A percentile compares a stretch with the other conserved stretches of the same genome.
These are phyloP conservation scores for Drosophila ustulata DNA, from an alignment of 2,888 invertebrate genomes.

Conservation along the genomic window DNA sequence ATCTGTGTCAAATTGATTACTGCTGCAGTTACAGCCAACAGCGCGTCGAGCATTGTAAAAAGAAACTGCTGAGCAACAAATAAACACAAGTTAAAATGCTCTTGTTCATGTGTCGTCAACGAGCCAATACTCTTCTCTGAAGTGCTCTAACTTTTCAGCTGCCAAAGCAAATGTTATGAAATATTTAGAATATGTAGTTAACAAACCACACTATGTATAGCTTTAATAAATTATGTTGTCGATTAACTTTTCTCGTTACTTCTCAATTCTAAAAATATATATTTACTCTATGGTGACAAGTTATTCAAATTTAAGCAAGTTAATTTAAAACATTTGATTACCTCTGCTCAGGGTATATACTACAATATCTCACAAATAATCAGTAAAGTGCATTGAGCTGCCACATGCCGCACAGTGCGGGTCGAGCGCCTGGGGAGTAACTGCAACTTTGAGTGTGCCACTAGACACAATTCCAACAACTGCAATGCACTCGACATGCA, in stretches of 20 bases:
- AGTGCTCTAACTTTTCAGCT: not conserved
- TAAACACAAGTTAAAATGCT: conserved; percentile 9
- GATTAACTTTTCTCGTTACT: too few relatives aligned
- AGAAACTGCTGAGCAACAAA: conserved; percentile 20
- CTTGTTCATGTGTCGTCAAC: not conserved
- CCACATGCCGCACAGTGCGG: conserved; percentile 25
- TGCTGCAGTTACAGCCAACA: conserved; percentile 12
- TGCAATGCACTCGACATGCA: conserved; percentile 75
- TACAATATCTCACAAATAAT: conserved; percentile 63
- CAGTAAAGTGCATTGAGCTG: conserved; percentile 70
- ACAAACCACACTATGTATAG: not conserved
- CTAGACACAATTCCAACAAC: conserved; percentile 65
- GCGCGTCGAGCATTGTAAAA: conserved; percentile 29
- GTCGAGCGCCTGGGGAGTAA: conserved; percentile 21
- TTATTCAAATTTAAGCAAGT: not conserved
- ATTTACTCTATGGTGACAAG: too few relatives aligned
- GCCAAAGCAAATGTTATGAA: not conserved
- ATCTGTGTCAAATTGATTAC: conserved; percentile 78
- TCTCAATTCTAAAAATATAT: too few relatives aligned
- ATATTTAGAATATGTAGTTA: not conserved
- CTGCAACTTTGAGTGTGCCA: conserved; percentile 48
- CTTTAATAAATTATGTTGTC: too few relatives aligned
- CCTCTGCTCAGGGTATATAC: conserved; percentile 22
- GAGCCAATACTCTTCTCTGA: conserved; percentile 6
- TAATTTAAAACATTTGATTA: not conserved